Evolutionary conservation across 2,113 vertebrate genomes (phyloP), one percentile per base, ranked within the genome.

Genomic region (Nyctibius bracteatus): DNA sequence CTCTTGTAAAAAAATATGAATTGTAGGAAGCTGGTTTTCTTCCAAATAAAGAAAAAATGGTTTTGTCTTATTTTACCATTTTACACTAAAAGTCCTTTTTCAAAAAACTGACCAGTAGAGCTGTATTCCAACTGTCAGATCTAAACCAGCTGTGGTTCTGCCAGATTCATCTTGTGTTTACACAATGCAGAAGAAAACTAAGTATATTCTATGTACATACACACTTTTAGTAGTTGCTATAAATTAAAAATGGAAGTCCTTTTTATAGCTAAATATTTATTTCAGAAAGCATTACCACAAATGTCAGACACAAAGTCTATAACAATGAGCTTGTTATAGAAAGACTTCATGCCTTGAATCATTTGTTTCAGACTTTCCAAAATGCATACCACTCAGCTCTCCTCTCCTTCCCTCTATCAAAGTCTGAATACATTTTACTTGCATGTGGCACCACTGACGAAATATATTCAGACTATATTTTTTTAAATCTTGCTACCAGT

Each of bases 241-340:
- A 81, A 94, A 92, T 83, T 95, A 92, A 86, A 92, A 88, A 68
- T 77, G 3, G 77, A 80, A 73, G 23, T 82, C 33, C 41, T 88
- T 92, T 94, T 92, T 71, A 95, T 37, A 93, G 61, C 44, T 90
- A 93, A 92, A 63, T 92, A 88, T 87, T 96, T 96, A 82, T 83
- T 95, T 95, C 88, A 62, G 37, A 88, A 86, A 93, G 33, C 43
- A 70, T 54, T 86, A 70, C 5, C 21, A 65, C 21, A 47, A 70
- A 89, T 37, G n/a, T 72, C 73, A 91, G 88, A 92, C 92, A 71
- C 19, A 74, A 92, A 94, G 57, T 79, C 39, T 89, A 75, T 33
- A 88, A 91, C 55, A 96, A 75, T 41, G 65, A 94, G 63, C 44
- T 84, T 92, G 35, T 91, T 91, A 84, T 14, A 72, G 78, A 94